A percentile compares a stretch with the other conserved stretches of the same genome.
These are phyloP conservation scores for Plestiodon gilberti DNA, from an alignment of 2,113 vertebrate species.

Conservation along the genomic window DNA sequence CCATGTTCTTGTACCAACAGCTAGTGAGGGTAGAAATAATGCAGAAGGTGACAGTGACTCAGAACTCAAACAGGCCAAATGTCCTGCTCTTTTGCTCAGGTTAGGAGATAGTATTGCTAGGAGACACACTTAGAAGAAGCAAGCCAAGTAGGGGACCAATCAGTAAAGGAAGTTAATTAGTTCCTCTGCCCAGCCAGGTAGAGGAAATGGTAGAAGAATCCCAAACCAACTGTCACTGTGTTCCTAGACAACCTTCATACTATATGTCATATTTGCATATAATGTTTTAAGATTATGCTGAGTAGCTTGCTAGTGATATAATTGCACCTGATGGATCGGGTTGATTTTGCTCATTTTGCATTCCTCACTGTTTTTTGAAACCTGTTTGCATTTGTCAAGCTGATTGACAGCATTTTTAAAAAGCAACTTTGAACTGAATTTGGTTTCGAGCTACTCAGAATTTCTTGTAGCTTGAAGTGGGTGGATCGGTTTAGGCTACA, in stretches of 20 bases:
- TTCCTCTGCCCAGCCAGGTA: not conserved
- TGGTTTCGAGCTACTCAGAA: not conserved
- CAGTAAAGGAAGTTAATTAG: not conserved
- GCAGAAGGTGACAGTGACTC: not conserved
- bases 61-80: not conserved
- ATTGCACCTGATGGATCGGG: not conserved
- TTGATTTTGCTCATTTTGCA: not conserved
- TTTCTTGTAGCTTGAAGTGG: not conserved
- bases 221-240: not conserved
- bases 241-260: not conserved
- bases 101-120: not conserved
- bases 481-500: too few relatives aligned
- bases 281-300: not conserved
- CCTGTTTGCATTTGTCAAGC: not conserved
- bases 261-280: not conserved
- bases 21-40: not conserved
- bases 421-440: not conserved
- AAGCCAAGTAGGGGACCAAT: not conserved
- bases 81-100: not conserved
- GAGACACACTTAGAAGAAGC: not conserved
- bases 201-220: not conserved
- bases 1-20: not conserved
- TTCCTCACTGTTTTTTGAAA: not conserved
- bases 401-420: not conserved
- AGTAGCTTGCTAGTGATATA: not conserved